Percentiles rank a stretch among this genome's conserved stretches.
Conservation (phyloP, 2,113 vertebrate genomes). For the Crotalus horridus region DNA sequence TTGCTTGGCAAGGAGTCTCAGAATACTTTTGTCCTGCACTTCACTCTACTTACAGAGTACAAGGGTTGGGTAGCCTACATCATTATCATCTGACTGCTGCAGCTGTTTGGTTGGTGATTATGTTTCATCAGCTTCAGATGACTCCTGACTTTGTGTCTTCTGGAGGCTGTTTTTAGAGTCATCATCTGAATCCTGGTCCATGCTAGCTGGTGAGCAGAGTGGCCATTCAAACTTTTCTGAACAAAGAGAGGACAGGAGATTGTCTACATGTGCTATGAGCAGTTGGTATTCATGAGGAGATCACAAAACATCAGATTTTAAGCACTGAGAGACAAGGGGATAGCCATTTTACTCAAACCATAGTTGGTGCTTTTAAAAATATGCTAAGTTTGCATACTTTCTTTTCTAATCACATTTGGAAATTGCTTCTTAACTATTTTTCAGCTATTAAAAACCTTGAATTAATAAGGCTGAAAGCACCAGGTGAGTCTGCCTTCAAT, state of each 20-base stretch:
- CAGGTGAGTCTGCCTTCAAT: not conserved
- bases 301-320: not conserved
- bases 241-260: not conserved
- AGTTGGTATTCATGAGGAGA: not conserved
- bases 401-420: not conserved
- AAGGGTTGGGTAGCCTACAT: not conserved
- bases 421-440: not conserved
- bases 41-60: not conserved
- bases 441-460: not conserved
- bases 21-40: not conserved
- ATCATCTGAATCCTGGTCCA: not conserved
- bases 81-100: not conserved
- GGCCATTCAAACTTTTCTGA: not conserved
- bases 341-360: not conserved
- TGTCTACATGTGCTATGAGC: not conserved
- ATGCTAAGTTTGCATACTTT: not conserved
- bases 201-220: not conserved
- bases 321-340: not conserved
- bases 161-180: not conserved
- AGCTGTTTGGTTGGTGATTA: not conserved
- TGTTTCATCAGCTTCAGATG: not conserved
- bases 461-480: not conserved
- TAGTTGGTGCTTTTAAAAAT: not conserved
- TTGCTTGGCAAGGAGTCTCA: not conserved
- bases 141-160: not conserved